Percentiles rank a stretch among this genome's conserved stretches.
Evolutionary conservation across 1,140 invertebrate species (phyloP).

Genomic region (Drosophila lowei): DNA sequence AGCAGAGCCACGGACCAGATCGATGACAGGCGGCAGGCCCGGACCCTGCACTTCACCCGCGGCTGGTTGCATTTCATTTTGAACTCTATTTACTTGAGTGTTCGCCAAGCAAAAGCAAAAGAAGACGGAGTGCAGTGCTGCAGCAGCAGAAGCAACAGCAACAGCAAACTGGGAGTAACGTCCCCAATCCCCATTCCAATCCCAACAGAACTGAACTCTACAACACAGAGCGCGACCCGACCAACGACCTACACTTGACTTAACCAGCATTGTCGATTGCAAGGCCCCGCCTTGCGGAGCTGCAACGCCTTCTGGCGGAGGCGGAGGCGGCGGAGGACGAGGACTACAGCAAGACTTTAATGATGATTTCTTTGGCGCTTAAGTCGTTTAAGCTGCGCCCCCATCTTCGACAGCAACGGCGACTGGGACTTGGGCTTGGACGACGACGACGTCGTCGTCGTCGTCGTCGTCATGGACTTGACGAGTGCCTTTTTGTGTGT

Average conservation of each 20-base stretch:
- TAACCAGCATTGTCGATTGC: conserved; percentile 83
- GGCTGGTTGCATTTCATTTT: conserved; percentile 75
- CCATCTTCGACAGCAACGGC: conserved; percentile 3
- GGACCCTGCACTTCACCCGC: conserved; percentile 61
- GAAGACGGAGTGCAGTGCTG: conserved; percentile 28
- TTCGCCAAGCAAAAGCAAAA: conserved; percentile 49
- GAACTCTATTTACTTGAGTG: conserved; percentile 81
- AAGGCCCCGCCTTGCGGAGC: conserved; percentile 39
- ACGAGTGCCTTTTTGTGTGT: conserved; percentile 79
- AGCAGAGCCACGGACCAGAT: conserved; percentile 40
- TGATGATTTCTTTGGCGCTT: conserved; percentile 81
- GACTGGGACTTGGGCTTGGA: conserved; percentile 15
- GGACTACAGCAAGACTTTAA: conserved; percentile 68
- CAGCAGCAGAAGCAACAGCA: conserved; percentile 37
- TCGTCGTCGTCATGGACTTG: conserved; percentile 56
- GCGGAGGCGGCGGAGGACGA: conserved; percentile 1
- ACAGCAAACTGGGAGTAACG: background rate
- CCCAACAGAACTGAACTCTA: conserved; percentile 5
- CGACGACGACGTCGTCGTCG: conserved; percentile 20
- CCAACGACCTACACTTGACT: conserved; percentile 82
- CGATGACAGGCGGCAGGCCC: conserved; percentile 61
- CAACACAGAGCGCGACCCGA: conserved; percentile 49
- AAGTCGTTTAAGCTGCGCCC: conserved; percentile 77
- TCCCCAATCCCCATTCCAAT: background rate
- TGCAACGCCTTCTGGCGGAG: conserved; percentile 12